Base-by-base conservation (phyloP, 1,140 invertebrate species). In the Sinonovacula constricta region DNA sequence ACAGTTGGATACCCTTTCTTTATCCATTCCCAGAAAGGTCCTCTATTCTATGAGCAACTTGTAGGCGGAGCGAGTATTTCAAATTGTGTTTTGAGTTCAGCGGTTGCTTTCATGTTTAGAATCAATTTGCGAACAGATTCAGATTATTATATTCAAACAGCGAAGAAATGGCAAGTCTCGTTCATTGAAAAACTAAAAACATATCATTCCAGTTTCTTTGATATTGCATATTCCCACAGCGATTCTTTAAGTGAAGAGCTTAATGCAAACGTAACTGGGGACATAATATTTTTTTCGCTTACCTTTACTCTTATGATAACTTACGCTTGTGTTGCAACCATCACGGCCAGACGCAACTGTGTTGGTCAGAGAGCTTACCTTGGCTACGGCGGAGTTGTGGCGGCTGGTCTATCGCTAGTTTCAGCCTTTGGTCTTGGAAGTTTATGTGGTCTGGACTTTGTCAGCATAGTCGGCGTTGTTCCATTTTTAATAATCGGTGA, bases 401-500 rank as follows among this genome's bases (percentile, higher is more conserved):
- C 96, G 0, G 96, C 97, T 0, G 94, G 94, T 0, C 94, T 98
- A 93, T 97, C 96, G 15, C 97, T 97, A 0, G 91, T 94, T 0
- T 95, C 96, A 1, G 96, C 96, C 0, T 98, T 99, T 86, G 97
- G 97, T 39, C 91, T 97, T 53, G 95, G 96, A 80, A 95, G 97
- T 88, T 98, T 98, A 91, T 92, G 95, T 68, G 97, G 96, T 4
- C 93, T 98, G 57, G 95, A 97, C 72, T 99, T 98, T 91, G 99
- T 99, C 85, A 97, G 97, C 22, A 97, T 99, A 77, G 98, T 98
- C 90, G 93, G 98, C 57, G 96, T 97, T 0, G 96, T 97, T 0
- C 97, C 97, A 4, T 98, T 98, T 87, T 93, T 99, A 36, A 97
- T 98, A 94, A 95, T 98, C 81, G 97, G 97, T 98, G 93, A 95